These are phyloP conservation scores for Schizopygopsis malacanthus DNA, from an alignment of 2,797 vertebrate genomes.

Conservation along the genomic window DNA sequence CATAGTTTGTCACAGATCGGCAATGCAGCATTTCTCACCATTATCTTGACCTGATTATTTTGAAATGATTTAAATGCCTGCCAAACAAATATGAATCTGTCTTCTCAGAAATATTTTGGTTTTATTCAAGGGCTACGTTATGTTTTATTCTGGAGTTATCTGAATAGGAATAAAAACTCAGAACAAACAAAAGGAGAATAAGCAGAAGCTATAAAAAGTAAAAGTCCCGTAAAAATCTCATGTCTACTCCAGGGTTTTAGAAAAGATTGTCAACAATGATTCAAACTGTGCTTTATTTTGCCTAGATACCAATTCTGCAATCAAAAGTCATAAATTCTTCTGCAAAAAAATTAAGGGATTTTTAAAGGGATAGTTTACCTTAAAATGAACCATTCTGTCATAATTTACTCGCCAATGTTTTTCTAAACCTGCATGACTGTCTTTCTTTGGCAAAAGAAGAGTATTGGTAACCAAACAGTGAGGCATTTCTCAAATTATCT, in stretches of 20 bases:
- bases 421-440: background rate
- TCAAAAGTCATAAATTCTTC: background rate
- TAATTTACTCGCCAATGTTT: background rate
- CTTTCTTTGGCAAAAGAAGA: background rate
- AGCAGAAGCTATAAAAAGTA: background rate
- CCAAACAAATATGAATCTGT: slow-evolving; percentile 4
- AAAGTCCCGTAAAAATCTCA: background rate
- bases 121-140: slow-evolving; percentile 5
- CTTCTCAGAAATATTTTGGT: background rate
- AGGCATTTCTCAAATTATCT: background rate
- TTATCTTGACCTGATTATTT: slow-evolving; percentile 25
- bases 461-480: too few species aligned
- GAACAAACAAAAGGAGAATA: background rate
- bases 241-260: background rate
- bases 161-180: background rate
- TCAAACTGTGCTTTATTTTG: background rate
- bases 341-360: background rate
- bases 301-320: background rate
- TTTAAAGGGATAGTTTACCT: background rate
- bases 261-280: background rate
- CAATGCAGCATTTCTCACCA: slow-evolving; percentile 47
- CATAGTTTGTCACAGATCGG: slow-evolving; percentile 37
- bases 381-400: background rate
- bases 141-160: background rate
- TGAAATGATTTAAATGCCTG: slow-evolving; percentile 20